Evolutionary conservation across 2,113 vertebrate genomes (phyloP), one percentile per base, ranked within the genome.

Genomic region (Cyphomyrus plagiostoma): DNA sequence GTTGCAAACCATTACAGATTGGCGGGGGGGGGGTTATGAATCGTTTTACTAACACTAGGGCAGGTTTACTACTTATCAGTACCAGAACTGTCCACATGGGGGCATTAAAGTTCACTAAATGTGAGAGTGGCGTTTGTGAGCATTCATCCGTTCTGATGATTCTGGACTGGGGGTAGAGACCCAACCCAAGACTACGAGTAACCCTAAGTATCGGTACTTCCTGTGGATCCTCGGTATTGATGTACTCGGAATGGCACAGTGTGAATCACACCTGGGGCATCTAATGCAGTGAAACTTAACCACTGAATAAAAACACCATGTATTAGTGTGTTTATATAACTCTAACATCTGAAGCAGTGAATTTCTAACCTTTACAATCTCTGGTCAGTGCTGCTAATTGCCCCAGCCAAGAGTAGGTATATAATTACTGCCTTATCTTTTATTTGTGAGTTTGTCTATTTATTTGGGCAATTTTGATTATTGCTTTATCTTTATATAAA

Each of bases 21-120:
- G 15, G 62, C 10, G 49, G 66, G 70, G 30, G 26, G 30, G 35
- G 1, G 15, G 3, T 3, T 7, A 42, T 19, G 4, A 7, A 77
- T 42, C 30, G 30, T 77, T 35, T 5, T 66, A 66, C 9, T 42
- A 39, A 77, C 35, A 35, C 35, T 77, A 77, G 74, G 35, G 15
- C 52, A 45, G 86, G 70, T 86, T 86, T 7, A 86, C 91, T 93
- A 89, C 92, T 90, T 90, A 92, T 90, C 93, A 94, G 92, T 94
- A 91, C 87, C 91, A 89, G 89, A 86, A 62, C 3, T 19, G 90
- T 48, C n/a, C 95, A 94, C 92, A 42, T 0, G 94, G 74, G 92
- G 94, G 93, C 91, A 89, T 15, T 80, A 83, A 91, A 91, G 92
- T 88, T 88, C 91, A 87, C 66, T 90, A 50, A 83, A 62, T 83